Evolutionary conservation across 1,140 invertebrate species (phyloP).

Genomic region (Cotesia chilonis): DNA sequence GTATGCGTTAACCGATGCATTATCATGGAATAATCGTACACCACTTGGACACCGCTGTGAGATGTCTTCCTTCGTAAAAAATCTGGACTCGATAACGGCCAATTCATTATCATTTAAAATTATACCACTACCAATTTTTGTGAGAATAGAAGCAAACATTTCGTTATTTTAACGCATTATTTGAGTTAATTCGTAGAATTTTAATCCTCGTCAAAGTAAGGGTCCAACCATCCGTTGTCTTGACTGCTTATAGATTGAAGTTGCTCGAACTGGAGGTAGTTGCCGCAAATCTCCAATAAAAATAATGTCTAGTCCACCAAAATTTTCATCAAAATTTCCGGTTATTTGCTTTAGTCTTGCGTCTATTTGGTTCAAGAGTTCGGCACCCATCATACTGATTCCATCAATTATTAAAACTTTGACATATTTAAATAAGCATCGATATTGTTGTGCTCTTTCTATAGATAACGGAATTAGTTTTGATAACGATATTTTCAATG

Average conservation of each 20-base stretch:
- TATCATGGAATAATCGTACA: conserved; percentile 42
- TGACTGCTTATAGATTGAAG: conserved; percentile 44
- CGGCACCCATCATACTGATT: conserved; percentile 53
- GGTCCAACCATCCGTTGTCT: conserved; percentile 44
- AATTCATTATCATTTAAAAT: conserved; percentile 35
- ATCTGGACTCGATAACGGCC: conserved; percentile 39
- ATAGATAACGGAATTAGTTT: conserved; percentile 25
- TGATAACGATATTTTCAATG: conserved; percentile 14
- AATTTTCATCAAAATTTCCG: conserved; percentile 41
- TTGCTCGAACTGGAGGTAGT: conserved; percentile 34
- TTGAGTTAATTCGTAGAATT: conserved; percentile 48
- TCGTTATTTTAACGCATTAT: conserved; percentile 49
- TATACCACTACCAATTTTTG: conserved; percentile 46
- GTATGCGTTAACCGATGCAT: conserved; percentile 34
- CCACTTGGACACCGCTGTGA: conserved; percentile 37
- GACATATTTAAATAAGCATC: conserved; percentile 39
- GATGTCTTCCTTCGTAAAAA: conserved; percentile 38
- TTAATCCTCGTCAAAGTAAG: conserved; percentile 46
- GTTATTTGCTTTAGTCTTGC: conserved; percentile 51
- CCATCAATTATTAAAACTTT: conserved; percentile 57
- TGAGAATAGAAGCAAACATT: conserved; percentile 47
- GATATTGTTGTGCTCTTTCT: conserved; percentile 38
- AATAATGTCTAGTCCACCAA: conserved; percentile 42
- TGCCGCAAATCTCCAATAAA: conserved; percentile 23
- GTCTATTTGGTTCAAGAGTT: conserved; percentile 46